phyloP scores from a whole-genome alignment of 2,113 vertebrate genomes.

The Phyllopteryx taeniolatus region DNA sequence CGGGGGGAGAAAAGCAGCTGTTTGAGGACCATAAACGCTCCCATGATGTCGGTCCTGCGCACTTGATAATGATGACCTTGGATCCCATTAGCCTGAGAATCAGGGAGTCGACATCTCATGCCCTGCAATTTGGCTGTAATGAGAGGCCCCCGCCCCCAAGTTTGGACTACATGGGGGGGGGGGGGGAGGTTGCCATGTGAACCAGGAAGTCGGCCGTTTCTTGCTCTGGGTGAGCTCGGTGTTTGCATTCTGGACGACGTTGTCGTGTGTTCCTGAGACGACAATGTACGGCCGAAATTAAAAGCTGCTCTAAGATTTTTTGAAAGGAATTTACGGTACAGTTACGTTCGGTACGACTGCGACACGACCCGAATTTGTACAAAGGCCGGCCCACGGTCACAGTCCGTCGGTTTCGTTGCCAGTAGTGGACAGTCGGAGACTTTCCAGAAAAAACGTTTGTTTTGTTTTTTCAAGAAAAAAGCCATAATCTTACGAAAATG shows the following conservation, averaged over 20 bases:
- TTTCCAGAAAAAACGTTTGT: no score
- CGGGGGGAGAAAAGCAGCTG: conserved; percentile 59
- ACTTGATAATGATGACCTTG: conserved; percentile 70
- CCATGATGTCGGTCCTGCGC: conserved; percentile 57
- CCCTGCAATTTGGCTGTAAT: conserved; percentile 69
- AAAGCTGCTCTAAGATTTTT: no score
- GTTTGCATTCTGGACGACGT: conserved; percentile 1
- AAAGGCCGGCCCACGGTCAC: no score
- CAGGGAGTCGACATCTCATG: conserved; percentile 55
- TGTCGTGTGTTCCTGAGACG: background rate
- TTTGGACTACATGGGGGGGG: conserved; percentile 29
- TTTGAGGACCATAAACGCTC: conserved; percentile 59
- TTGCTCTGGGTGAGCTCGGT: conserved; percentile 1
- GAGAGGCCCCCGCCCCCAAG: conserved; percentile 40
- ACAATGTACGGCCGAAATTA: no score
- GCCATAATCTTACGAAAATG: no score
- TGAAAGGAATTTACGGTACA: no score
- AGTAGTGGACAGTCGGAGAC: no score
- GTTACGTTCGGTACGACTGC: no score
- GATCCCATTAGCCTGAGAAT: conserved; percentile 63
- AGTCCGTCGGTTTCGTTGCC: no score
- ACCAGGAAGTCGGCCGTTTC: conserved; percentile 41
- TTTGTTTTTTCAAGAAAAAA: no score
- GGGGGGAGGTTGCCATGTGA: conserved; percentile 20
- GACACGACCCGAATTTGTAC: no score